Evolutionary conservation across 2,888 invertebrate species (phyloP).

Genomic region (Thymelicus acteon): DNA sequence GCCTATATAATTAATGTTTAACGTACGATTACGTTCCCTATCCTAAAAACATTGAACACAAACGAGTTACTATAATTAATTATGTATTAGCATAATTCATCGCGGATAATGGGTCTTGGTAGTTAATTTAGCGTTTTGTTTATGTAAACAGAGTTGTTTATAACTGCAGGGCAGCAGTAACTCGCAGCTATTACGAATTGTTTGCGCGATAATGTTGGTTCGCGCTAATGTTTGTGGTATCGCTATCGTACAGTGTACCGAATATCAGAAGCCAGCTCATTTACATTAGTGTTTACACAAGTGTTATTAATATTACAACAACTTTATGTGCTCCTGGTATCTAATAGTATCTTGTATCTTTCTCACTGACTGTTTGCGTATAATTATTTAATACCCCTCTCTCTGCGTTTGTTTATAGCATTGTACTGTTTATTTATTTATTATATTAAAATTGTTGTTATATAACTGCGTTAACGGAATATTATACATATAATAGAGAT

Average conservation of each 20-base stretch:
- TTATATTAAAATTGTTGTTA: no score
- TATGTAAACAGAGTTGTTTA: constrained; percentile 12
- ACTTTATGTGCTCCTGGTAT: no score
- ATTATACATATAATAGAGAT: no score
- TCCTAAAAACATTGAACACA: background rate
- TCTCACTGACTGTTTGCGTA: no score
- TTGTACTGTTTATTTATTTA: no score
- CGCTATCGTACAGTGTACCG: background rate
- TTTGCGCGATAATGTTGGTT: constrained; percentile 1
- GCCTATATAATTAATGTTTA: no score
- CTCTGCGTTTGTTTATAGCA: no score
- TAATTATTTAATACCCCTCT: no score
- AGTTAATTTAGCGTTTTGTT: constrained; percentile 22
- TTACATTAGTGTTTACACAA: background rate
- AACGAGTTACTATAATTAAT: background rate
- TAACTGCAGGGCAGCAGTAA: constrained; percentile 1
- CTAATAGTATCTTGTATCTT: no score
- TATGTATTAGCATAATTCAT: constrained; percentile 1
- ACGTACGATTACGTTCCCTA: no score
- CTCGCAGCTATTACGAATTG: background rate
- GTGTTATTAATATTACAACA: background rate
- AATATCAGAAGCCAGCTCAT: background rate
- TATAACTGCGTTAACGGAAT: no score
- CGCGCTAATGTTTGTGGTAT: background rate
- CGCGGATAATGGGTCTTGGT: background rate